Evolutionary conservation across 2,888 invertebrate species (phyloP), one percentile per base, ranked within the genome.

Genomic region (Vandiemenella viatica): DNA sequence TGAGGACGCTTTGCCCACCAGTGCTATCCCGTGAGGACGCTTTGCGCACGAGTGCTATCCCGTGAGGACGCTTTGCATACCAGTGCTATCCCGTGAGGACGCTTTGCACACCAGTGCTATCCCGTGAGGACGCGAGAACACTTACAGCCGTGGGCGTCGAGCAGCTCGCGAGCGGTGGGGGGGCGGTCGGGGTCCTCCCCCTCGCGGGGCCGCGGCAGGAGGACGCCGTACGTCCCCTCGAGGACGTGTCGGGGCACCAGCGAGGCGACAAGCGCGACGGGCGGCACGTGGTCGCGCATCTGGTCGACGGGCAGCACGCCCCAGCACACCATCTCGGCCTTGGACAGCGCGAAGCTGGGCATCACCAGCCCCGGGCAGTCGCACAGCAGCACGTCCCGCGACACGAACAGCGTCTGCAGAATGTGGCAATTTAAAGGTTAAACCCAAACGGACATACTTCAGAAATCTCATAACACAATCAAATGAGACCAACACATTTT

Each of bases 291-390:
- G 61, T 97, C 88, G n/a, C 87, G 77, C 85, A 98, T 85, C 69
- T 96, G 92, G 70, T 98, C 97, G 58, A 97, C 90, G 0, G 98
- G 92, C 57, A 99, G 69, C 59, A 98, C 95, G 22, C 98, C 97
- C 58, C 90, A 91, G 2, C 96, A 68, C 55, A 97, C 76, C 78
- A 99, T 83, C 58, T 98, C 96, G 0, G 95, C 92, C 66, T 88
- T 86, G 1, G 93, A 91, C 40, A 85, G 80, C 3, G 95, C 89
- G 65, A 97, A 95, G 48, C 91, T 91, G 1, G 98, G 98, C 83
- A 97, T 87, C 46, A 98, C 97, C 44, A 99, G 70, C 0, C 97
- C 97, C 1, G 98, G 98, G 63, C 98, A 98, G 70, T 98, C 98
- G 63, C 97, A 89, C 20, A 99, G 66, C 56, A 92, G 69, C 41